These are phyloP conservation scores for Lucifuga dentata DNA, from an alignment of 2,113 vertebrate species.

Conservation along the genomic window DNA sequence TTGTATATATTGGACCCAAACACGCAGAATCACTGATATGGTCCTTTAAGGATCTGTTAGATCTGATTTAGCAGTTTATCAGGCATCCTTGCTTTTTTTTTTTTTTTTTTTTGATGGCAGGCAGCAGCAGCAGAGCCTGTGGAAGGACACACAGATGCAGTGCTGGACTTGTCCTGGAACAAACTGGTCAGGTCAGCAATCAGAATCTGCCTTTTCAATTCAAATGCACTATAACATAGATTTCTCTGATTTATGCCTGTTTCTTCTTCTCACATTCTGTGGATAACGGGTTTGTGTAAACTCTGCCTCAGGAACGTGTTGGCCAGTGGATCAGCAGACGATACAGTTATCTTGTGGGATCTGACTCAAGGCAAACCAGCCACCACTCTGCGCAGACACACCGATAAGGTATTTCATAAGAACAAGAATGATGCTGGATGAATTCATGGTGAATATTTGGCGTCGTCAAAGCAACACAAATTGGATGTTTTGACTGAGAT, in stretches of 20 bases:
- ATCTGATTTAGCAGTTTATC: no score
- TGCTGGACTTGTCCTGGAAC: conserved; percentile 98
- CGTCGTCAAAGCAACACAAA: no score
- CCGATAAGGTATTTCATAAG: conserved; percentile 88
- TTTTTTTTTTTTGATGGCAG: conserved; percentile 68
- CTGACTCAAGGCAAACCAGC: conserved; percentile 89
- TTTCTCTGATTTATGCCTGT: no score
- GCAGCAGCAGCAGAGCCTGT: conserved; percentile 76
- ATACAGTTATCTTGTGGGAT: conserved; percentile 92
- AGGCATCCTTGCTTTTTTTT: no score
- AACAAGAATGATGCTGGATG: not conserved
- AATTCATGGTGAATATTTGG: not conserved
- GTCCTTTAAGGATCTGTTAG: no score
- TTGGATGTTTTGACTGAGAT: not conserved
- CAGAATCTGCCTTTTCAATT: no score
- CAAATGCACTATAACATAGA: no score
- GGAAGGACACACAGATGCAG: conserved; percentile 91
- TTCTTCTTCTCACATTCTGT: not conserved
- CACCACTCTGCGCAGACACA: conserved; percentile 86
- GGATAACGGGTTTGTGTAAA: not conserved
- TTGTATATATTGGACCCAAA: no score
- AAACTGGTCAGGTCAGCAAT: conserved; percentile 87
- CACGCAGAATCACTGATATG: no score
- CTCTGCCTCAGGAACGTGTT: conserved; percentile 87
- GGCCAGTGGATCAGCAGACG: conserved; percentile 93